Evolutionary conservation across 2,888 invertebrate species (phyloP).

Genomic region (Plagiodera versicolora): DNA sequence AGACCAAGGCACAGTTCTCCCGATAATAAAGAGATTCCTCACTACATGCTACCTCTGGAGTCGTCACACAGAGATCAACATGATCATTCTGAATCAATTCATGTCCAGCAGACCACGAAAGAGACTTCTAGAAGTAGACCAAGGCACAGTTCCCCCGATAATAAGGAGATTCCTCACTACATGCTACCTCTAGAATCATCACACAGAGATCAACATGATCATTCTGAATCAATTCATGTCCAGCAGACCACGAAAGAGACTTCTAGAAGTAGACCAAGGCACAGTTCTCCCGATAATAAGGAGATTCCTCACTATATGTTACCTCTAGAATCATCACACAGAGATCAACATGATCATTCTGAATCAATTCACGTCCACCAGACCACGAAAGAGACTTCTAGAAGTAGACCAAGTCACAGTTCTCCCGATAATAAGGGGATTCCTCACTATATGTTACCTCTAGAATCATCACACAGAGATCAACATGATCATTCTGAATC

Average conservation of each 20-base stretch:
- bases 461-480: constrained; percentile 38
- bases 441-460: constrained; percentile 28
- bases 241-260: neutral
- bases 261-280: neutral
- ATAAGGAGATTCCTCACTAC: constrained; percentile 40
- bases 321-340: constrained; percentile 27
- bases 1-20: neutral
- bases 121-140: neutral
- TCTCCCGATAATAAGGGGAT: constrained; percentile 21
- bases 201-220: constrained; percentile 5
- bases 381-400: neutral
- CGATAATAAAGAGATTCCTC: constrained; percentile 40
- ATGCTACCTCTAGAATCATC: constrained; percentile 46
- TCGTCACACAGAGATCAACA: constrained; percentile 15
- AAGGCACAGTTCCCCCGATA: neutral
- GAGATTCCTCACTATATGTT: constrained; percentile 27
- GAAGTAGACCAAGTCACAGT: neutral
- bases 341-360: too few species aligned
- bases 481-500: neutral
- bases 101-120: neutral
- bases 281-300: neutral
- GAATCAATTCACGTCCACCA: too few species aligned
- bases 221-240: neutral
- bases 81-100: neutral
- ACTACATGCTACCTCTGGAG: constrained; percentile 48